Base-by-base conservation (phyloP, 1,140 invertebrate species). In the Caerostris extrusa region DNA sequence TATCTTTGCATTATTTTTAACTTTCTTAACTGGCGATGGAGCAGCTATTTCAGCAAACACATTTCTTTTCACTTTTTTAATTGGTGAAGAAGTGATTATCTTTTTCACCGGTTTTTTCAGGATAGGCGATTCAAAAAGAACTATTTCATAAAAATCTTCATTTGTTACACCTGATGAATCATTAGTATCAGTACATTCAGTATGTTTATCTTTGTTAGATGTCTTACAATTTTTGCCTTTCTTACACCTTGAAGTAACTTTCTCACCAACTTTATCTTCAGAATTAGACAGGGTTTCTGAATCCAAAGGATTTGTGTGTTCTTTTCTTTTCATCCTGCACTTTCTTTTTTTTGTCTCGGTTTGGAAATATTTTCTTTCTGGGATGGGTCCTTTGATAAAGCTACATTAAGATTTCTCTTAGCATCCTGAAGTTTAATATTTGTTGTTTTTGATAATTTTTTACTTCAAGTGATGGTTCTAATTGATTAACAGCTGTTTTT, bases 51-150 rank as follows among this genome's bases (percentile, higher is more conserved):
- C n/a, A 1, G 7, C n/a, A 85, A 58, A 34, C 5, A 57, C 5
- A 3, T 85, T 17, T 8, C 8, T 60, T 12, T 34, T 58, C 17
- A 58, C 12, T 85, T 57, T n/a, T 57, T 85, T 85, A 5, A 60
- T 7, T 5, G 83, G 83, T 82, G 77, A 82, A 85, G 7, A 34
- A 19, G 6, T 7, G 14, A 5, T n/a, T 85, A 57, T 3, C 19
- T 85, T 60, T 58, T 10, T 58, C 17, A 85, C 56, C 8, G 17
- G n/a, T 19, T 60, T 14, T 85, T 58, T 34, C 5, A 19, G 57
- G 57, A 19, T 34, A n/a, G 83, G 83, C 6, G 83, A 85, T 56
- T 85, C 83, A 60, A 85, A 85, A n/a, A 85, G 83, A 8, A 5
- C 7, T 57, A 85, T 12, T 57, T 85, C 6, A 58, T 85, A 34